Percentiles rank a stretch among this genome's conserved stretches.
Conservation (phyloP, 2,797 vertebrate species). For the Austrolebias charrua region DNA sequence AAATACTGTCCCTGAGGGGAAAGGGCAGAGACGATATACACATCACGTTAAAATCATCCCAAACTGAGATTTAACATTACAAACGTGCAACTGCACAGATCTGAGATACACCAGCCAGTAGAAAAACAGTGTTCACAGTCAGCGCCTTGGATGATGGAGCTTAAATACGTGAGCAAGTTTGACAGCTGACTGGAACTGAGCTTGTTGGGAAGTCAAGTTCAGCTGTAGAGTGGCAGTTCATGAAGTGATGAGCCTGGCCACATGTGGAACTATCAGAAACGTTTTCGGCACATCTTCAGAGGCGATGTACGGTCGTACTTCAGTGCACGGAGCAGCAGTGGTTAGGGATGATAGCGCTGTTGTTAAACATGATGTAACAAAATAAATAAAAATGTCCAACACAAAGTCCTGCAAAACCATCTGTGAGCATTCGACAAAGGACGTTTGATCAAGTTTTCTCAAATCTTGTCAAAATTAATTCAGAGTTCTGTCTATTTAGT, state of each 20-base stretch:
- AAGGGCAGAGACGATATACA: conserved; percentile 29
- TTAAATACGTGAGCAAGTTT: conserved; percentile 1
- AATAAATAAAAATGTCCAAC: too few species aligned
- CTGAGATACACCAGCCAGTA: background rate
- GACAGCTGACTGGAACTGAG: background rate
- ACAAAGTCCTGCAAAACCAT: too few species aligned
- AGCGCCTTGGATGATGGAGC: background rate
- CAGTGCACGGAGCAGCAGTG: background rate
- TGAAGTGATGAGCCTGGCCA: background rate
- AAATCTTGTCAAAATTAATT: too few species aligned
- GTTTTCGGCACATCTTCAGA: background rate
- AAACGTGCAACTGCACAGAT: background rate
- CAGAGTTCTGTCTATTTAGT: too few species aligned
- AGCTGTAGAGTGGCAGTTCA: background rate
- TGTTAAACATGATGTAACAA: too few species aligned
- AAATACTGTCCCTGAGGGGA: conserved; percentile 77
- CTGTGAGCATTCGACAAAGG: too few species aligned
- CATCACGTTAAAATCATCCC: background rate
- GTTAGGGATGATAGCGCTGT: too few species aligned
- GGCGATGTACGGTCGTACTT: background rate
- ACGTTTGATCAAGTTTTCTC: too few species aligned
- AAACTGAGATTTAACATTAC: background rate
- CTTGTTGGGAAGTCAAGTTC: background rate
- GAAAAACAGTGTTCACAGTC: background rate
- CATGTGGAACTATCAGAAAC: background rate